Evolutionary conservation across 2,113 vertebrate species (phyloP).

Genomic region (Protomyctophum bolini): DNA sequence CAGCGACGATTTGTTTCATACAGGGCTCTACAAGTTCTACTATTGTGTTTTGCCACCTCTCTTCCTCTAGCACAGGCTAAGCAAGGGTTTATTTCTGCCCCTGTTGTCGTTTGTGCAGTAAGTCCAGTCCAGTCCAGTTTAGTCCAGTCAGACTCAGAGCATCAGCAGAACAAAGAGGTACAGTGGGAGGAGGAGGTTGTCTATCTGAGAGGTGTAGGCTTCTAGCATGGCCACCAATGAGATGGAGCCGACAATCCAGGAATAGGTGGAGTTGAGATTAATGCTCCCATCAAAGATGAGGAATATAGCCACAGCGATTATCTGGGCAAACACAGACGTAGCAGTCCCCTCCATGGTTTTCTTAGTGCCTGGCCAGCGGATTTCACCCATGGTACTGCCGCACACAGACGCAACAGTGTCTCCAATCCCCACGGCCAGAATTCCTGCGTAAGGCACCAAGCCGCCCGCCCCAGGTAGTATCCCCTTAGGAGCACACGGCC

Average conservation of each 20-base stretch:
- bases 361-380: conserved; percentile 95
- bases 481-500: conserved; percentile 86
- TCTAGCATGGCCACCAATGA: conserved; percentile 91
- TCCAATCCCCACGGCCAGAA: conserved; percentile 92
- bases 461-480: conserved; percentile 82
- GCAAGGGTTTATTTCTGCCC: not conserved
- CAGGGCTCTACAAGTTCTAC: conserved; percentile 1
- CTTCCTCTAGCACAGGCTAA: not conserved
- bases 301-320: conserved; percentile 93
- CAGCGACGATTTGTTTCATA: conserved; percentile 1
- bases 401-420: conserved; percentile 92
- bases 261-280: conserved; percentile 90
- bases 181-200: conserved; percentile 94
- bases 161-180: conserved; percentile 94
- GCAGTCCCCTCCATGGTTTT: conserved; percentile 97
- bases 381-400: conserved; percentile 92
- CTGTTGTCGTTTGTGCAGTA: not conserved
- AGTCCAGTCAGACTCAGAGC: conserved; percentile 73
- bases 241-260: conserved; percentile 91
- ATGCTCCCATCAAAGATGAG: conserved; percentile 90
- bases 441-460: conserved; percentile 90
- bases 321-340: conserved; percentile 93
- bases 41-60: not conserved
- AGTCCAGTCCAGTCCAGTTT: not conserved
- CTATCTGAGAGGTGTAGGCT: conserved; percentile 94